These are phyloP conservation scores for Atractosteus spatula DNA, from an alignment of 2,113 vertebrate species.

Conservation along the genomic window DNA sequence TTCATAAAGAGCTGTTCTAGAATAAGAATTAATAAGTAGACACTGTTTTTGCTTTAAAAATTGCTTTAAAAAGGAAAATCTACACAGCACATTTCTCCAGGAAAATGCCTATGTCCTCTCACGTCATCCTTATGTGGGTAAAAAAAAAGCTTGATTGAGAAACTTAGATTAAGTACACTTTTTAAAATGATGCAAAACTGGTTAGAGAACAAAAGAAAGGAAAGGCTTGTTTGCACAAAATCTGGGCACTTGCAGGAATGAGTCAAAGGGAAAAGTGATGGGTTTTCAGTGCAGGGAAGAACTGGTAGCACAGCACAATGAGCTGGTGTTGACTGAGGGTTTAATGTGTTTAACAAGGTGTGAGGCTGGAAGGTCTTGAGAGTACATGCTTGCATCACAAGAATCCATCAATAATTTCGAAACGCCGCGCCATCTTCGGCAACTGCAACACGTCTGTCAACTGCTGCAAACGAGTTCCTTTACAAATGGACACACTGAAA, in stretches of 20 bases:
- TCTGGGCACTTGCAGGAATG: background rate
- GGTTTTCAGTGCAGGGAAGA: background rate
- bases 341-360: background rate
- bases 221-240: constrained; percentile 2
- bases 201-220: background rate
- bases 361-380: background rate
- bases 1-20: no score
- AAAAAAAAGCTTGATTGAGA: background rate
- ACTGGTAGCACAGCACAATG: background rate
- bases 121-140: no score
- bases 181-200: background rate
- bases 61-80: no score
- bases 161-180: background rate
- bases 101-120: no score
- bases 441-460: no score
- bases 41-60: no score
- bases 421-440: no score
- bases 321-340: constrained; percentile 1
- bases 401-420: background rate
- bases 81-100: no score
- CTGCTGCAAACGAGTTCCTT: no score
- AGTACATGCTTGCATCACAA: background rate
- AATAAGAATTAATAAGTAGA: no score
- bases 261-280: background rate
- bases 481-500: no score